Conservation (phyloP, 2,113 vertebrate genomes). For the Lagopus leucura region DNA sequence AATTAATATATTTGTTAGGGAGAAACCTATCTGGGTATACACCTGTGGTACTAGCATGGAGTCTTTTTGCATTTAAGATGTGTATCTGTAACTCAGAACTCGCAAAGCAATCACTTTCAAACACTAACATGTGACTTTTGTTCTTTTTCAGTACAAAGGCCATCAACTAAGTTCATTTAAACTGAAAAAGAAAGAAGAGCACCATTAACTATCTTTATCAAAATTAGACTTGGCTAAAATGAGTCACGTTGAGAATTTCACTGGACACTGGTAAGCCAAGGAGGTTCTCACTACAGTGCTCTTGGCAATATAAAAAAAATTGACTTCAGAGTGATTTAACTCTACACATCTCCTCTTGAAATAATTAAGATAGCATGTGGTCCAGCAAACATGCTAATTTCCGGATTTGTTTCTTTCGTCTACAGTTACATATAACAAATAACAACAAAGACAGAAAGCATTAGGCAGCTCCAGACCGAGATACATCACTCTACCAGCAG, state of each 20-base stretch:
- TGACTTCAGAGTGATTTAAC: neutral
- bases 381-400: neutral
- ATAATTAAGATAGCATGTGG: neutral
- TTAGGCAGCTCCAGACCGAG: neutral
- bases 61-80: neutral
- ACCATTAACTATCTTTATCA: neutral
- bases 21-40: neutral
- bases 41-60: neutral
- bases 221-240: neutral
- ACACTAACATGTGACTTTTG: neutral
- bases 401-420: neutral
- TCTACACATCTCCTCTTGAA: neutral
- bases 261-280: neutral
- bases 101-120: neutral
- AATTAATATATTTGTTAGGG: neutral
- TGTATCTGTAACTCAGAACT: neutral
- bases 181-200: neutral
- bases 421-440: neutral
- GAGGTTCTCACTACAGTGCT: neutral
- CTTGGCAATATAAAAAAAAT: neutral
- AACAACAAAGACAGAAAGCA: neutral
- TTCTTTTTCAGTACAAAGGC: neutral
- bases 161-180: neutral
- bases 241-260: neutral
- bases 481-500: neutral